Evolutionary conservation across 2,888 invertebrate genomes (phyloP), one percentile per base, ranked within the genome.

Genomic region (Dastarcus helophoroides): DNA sequence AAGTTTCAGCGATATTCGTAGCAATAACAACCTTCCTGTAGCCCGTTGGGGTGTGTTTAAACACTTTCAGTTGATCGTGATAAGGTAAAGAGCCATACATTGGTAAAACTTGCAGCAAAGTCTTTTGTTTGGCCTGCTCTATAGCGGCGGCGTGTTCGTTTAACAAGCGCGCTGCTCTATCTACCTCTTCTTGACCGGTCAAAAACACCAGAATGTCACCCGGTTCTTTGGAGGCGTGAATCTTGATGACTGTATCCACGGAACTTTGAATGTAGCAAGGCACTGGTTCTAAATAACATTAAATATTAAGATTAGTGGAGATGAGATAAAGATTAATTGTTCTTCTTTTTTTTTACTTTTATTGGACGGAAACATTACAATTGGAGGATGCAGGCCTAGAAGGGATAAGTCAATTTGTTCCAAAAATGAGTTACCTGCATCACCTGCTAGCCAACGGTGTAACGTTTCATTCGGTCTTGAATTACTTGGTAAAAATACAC

Each of bases 1-100:
- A 93, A 0, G 97, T 89, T 62, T 98, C 97, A 0, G 97, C 95
- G 30, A 98, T 85, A 54, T 97, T 97, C 0, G 95, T 97, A 0
- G 95, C 85, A 3, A 97, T 66, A 0, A 98, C 76, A 12, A 95
- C 77, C 63, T 95, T 97, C 14, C 97, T 67, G 0, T 76, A 73
- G 16, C 78, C 78, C 38, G 71, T 71, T 1, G 76, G 75, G 4
- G 71, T 67, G 0, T 77, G 68, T 46, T 79, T 76, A 55, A 94
- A 93, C 1, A 85, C 91, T 51, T 79, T 79, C 34, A 86, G 56
- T 57, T 88, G 83, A 37, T 86, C 83, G 23, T 70, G 63, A 46
- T 77, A 73, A 0, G 91, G 81, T 33, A 97, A 63, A 16, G 88
- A 82, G 3, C 93, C 94, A 56, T 97, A 93, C 80, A 97, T 79